Base-by-base conservation (phyloP, 2,113 vertebrate species). In the Coptodon rendalli region DNA sequence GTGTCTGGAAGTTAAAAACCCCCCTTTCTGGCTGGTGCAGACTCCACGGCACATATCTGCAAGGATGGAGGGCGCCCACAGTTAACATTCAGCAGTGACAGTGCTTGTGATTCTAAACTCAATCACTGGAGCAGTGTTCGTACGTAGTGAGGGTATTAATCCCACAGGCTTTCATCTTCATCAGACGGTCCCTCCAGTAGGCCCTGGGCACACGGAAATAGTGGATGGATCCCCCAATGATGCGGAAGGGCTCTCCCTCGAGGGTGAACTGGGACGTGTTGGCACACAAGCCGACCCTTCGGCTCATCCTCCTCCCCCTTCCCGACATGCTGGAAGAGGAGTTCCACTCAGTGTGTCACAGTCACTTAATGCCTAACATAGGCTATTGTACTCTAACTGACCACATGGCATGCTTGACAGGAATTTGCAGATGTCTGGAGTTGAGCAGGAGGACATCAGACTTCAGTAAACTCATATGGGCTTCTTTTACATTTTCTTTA, bases 101-200 rank as follows among this genome's bases (percentile, higher is more conserved):
- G 45, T 2, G 8, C 9, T 59, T 16, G 11, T 43, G 61, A 45
- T 43, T 80, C 6, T 59, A 82, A 80, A 66, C 14, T 48, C 16
- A 82, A 31, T 11, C 7, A 3, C 1, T 4, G 36, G 6, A 27
- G 36, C 5, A 43, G 80, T 24, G 3, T 57, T 86, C 97, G 85
- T 93, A 99, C 98, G 97, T 99, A 1, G 98, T 98, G 84, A 99
- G 96, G 9, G 98, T 99, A 93, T 99, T 99, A 81, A 99, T 92
- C 81, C 98, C 98, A 81, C 98, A 98, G 0, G 98, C 97, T 91
- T 97, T 98, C 97, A 99, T 97, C 89, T 99, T 99, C 27, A 97
- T 86, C 96, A 99, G 94, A 19, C 98, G 97, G 87, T 99, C 98
- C 57, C 92, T 97, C 98, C 98, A 99, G 94, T 99, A 98, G 2